Percentiles rank a stretch among this genome's conserved stretches.
phyloP scores from a whole-genome alignment of 2,888 invertebrate genomes.

The Lasioglossum oenotherae region DNA sequence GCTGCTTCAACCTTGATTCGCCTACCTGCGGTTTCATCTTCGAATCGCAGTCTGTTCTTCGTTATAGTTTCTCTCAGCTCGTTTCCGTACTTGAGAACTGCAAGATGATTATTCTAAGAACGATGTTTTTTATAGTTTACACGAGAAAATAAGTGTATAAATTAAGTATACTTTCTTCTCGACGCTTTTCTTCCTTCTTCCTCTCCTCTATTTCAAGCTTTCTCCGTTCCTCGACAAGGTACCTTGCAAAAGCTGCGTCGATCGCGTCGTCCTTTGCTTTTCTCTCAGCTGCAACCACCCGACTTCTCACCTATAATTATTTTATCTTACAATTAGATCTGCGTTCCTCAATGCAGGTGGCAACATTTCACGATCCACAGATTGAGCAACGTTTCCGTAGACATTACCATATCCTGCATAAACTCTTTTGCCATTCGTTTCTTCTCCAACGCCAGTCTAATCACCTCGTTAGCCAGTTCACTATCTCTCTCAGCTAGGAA shows the following conservation, averaged over 20 bases:
- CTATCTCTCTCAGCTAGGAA: slow-evolving; percentile 54
- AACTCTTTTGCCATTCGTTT: slow-evolving; percentile 51
- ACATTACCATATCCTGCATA: slow-evolving; percentile 61
- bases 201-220: slow-evolving; percentile 32
- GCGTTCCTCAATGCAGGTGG: not conserved
- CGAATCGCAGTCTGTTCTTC: slow-evolving; percentile 19
- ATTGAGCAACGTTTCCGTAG: not conserved
- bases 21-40: not conserved
- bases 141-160: not conserved
- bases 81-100: slow-evolving; percentile 48
- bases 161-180: slow-evolving; percentile 31
- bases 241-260: slow-evolving; percentile 65
- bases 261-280: slow-evolving; percentile 62
- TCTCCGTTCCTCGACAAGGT: slow-evolving; percentile 60
- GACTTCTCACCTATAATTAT: slow-evolving; percentile 46
- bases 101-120: not conserved
- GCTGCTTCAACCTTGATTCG: not conserved
- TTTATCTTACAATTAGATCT: not conserved
- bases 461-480: slow-evolving; percentile 42
- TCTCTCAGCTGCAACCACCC: slow-evolving; percentile 47
- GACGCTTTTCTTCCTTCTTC: slow-evolving; percentile 21
- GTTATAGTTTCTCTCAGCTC: slow-evolving; percentile 50
- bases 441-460: slow-evolving; percentile 46
- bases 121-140: not conserved
- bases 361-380: not conserved